Evolutionary conservation across 2,797 vertebrate genomes (phyloP).

Genomic region (Muscicapa comitata): DNA sequence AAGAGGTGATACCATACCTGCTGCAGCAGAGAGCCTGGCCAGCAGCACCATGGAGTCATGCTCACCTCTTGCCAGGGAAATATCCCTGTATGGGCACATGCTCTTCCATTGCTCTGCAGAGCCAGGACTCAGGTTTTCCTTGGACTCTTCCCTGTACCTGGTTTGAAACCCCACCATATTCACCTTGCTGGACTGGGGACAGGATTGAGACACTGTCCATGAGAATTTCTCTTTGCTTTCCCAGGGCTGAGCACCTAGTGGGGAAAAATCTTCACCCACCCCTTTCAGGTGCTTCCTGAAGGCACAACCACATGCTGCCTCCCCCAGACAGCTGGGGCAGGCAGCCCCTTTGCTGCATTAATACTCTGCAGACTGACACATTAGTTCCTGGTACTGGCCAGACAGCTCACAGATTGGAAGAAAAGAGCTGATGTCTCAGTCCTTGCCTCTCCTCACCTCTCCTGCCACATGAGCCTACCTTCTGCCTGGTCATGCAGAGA

Average conservation of each 20-base stretch:
- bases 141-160: not conserved
- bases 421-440: not conserved
- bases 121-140: not conserved
- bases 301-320: not conserved
- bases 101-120: not conserved
- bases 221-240: not conserved
- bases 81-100: rapidly evolving
- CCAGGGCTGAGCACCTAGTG: not conserved
- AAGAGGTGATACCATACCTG: not conserved
- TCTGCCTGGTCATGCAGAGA: not conserved
- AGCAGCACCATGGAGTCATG: rapidly evolving
- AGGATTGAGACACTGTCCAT: not conserved
- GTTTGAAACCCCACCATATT: not conserved
- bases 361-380: not conserved
- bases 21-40: not conserved
- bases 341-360: not conserved
- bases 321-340: not conserved
- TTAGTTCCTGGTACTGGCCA: not conserved
- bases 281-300: not conserved
- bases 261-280: not conserved
- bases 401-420: not conserved
- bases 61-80: not conserved
- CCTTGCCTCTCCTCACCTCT: not conserved
- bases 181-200: not conserved
- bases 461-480: not conserved